Conservation (phyloP, 2,113 vertebrate species). For the Barbus barbus region DNA sequence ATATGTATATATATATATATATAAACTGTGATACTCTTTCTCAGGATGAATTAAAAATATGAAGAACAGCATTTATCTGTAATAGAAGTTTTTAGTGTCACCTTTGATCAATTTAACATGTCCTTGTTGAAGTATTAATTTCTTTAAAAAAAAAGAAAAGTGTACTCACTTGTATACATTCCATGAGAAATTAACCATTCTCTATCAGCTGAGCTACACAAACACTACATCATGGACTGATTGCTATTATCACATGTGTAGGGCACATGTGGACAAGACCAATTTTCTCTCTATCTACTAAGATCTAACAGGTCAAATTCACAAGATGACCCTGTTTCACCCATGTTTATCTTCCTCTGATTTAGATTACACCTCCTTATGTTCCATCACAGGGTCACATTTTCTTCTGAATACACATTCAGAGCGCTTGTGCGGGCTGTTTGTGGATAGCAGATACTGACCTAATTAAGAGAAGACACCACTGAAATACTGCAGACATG, state of each 20-base stretch:
- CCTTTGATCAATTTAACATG: not conserved
- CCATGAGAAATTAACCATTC: not conserved
- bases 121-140: not conserved
- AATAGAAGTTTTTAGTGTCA: not conserved
- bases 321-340: not conserved
- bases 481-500: constrained; percentile 58
- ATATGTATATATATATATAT: no score
- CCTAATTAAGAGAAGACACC: constrained; percentile 51
- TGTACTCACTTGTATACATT: no score
- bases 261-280: not conserved
- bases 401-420: constrained; percentile 42
- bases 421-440: constrained; percentile 11
- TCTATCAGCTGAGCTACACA: not conserved
- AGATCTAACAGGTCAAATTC: constrained; percentile 1
- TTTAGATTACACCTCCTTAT: constrained; percentile 32
- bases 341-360: constrained; percentile 34
- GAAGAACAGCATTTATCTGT: not conserved
- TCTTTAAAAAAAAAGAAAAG: not conserved
- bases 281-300: constrained; percentile 17
- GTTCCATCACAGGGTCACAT: constrained; percentile 27
- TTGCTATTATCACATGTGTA: constrained; percentile 4
- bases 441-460: constrained; percentile 44
- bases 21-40: no score
- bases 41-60: no score
- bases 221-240: not conserved